phyloP scores from a whole-genome alignment of 2,888 invertebrate genomes.

The Melolontha melolontha region DNA sequence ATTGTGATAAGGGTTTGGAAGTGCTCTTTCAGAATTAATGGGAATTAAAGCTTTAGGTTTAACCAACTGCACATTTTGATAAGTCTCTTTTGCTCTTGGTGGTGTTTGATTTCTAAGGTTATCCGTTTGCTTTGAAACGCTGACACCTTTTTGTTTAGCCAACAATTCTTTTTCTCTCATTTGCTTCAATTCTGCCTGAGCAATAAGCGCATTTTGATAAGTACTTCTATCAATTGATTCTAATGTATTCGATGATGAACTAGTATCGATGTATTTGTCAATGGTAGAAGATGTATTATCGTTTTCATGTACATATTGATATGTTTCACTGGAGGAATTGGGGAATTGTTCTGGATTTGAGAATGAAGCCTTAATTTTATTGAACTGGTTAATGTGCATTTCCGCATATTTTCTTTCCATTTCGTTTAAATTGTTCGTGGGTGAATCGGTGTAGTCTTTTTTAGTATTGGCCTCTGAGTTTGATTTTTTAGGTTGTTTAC shows the following conservation, averaged over 20 bases:
- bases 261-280: constrained; percentile 61
- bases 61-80: constrained; percentile 59
- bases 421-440: constrained; percentile 45
- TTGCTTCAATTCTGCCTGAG: constrained; percentile 50
- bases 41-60: constrained; percentile 64
- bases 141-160: constrained; percentile 42
- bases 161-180: constrained; percentile 46
- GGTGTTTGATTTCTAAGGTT: constrained; percentile 53
- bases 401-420: constrained; percentile 57
- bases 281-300: constrained; percentile 20
- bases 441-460: constrained; percentile 32
- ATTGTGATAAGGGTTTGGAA: constrained; percentile 62
- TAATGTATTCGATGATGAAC: constrained; percentile 61
- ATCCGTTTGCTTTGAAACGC: constrained; percentile 6
- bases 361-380: constrained; percentile 56
- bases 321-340: constrained; percentile 16
- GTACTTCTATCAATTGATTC: constrained; percentile 59
- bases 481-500: constrained; percentile 16
- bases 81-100: constrained; percentile 58
- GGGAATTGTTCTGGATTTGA: constrained; percentile 46
- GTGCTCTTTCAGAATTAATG: constrained; percentile 61
- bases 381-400: constrained; percentile 58
- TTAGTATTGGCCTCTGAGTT: not conserved
- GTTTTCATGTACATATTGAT: constrained; percentile 29
- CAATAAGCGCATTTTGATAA: constrained; percentile 54